Evolutionary conservation across 1,140 invertebrate species (phyloP), one percentile per base, ranked within the genome.

Genomic region (Pogonognathellus flavescens): DNA sequence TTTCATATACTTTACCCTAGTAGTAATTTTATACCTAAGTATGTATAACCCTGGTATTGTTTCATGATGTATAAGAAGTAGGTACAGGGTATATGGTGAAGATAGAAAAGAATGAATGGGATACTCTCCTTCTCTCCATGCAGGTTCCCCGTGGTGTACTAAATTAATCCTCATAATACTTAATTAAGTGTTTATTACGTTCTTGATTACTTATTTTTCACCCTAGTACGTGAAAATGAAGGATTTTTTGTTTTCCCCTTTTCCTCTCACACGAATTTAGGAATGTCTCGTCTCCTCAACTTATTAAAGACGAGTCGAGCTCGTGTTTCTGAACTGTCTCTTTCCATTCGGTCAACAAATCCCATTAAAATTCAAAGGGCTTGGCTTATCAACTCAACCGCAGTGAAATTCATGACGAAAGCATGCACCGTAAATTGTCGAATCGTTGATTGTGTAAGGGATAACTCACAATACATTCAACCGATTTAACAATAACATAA

Each of bases 161-260:
- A 84, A 85, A 59, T 62, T 85, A 86, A 84, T 86, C 87, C 83
- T 83, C 31, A 80, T 84, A 80, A 84, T 86, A 80, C 85, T 86
- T 83, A 84, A 86, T 86, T 86, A 84, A 59, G 82, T 62, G 70
- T 84, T 41, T 83, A 86, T 86, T 86, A 60, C 84, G 81, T 85
- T 55, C 55, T 76, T 76, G 70, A 76, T 76, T 76, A 76, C 25
- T 41, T 50, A 76, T 76, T 76, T 50, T 76, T 49, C 70, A 76
- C 70, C 70, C 70, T 76, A 66, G 60, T 22, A 66, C 31, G 31
- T 57, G 11, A n/a, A 57, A n/a, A 57, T n/a, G n/a, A 57, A 57
- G n/a, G n/a, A 13, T 31, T 76, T 76, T 76, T 76, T 76, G 16
- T 76, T 50, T 9, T 31, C 22, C 70, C 70, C 16, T 76, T 72